Conservation (phyloP, 2,888 invertebrate species). For the Acleris holmiana region DNA sequence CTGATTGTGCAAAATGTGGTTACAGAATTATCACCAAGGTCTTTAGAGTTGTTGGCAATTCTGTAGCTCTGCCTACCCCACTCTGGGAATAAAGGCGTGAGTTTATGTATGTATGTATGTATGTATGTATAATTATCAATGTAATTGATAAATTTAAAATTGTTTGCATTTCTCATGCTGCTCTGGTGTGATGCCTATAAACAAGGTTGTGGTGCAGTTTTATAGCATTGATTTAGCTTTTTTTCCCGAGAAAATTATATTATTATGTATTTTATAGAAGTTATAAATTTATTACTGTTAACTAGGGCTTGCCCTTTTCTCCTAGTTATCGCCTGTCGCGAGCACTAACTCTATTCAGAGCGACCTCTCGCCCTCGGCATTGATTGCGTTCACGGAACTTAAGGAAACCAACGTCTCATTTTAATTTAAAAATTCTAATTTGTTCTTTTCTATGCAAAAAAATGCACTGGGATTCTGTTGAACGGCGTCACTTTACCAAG, state of each 20-base stretch:
- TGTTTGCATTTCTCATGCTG: not conserved
- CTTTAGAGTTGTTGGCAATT: too few relatives aligned
- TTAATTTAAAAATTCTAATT: not conserved
- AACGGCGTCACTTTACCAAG: not conserved
- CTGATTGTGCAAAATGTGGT: too few relatives aligned
- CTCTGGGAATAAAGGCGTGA: too few relatives aligned
- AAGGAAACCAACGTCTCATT: not conserved
- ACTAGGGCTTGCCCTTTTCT: not conserved
- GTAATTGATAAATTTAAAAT: not conserved
- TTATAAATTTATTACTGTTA: too few relatives aligned
- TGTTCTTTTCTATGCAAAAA: not conserved
- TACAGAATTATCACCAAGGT: too few relatives aligned
- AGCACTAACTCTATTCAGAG: not conserved
- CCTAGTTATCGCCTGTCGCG: not conserved
- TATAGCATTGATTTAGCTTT: too few relatives aligned
- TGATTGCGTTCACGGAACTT: not conserved
- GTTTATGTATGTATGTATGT: too few relatives aligned
- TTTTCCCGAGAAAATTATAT: too few relatives aligned
- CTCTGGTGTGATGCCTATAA: not conserved
- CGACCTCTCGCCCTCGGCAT: too few relatives aligned
- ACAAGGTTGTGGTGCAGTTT: not conserved
- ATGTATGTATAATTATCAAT: too few relatives aligned
- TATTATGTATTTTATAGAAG: too few relatives aligned
- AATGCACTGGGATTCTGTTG: not conserved
- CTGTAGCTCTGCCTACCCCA: too few relatives aligned